Base-by-base conservation (phyloP, 2,113 vertebrate species). In the Stictonetta naevosa region DNA sequence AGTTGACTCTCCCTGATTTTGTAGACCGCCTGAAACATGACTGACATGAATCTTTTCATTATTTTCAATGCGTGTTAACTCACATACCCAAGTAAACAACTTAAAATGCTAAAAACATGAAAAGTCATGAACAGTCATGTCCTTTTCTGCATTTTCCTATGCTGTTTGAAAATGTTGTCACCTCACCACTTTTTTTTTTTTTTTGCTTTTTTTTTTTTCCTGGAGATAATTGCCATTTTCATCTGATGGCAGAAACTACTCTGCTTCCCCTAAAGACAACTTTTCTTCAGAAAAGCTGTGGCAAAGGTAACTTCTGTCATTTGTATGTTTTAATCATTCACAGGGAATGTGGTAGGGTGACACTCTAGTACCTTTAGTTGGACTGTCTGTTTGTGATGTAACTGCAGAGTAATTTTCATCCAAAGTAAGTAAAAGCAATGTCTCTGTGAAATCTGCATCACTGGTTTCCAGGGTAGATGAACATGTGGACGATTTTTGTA, bases 231-330 rank as follows among this genome's bases (percentile, higher is more conserved):
- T 74, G 33, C 13, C 3, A 15, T 69, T 88, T 88, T 69, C 36
- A 10, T 63, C 31, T 81, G n/a, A 71, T 2, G 74, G 46, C 60
- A 91, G 68, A n/a, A 81, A 40, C n/a, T 31, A 71, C 21, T 33
- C 56, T 31, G 34, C 11, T 78, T 95, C 55, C n/a, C 28, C 14
- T 36, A 71, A 76, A 86, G 6, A 31, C 4, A 15, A 50, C 21
- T 95, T 94, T 69, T 91, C 21, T 16, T 25, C 60, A 75, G 53
- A 85, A 91, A 82, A 91, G 40, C 46, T 55, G 18, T 46, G 56
- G 40, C 56, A 74, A 86, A 91, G n/a, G 36, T 89, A 50, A 50
- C 36, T 78, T 74, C 21, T 34, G n/a, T 31, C 31, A 55, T 19
- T n/a, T 10, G 10, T 36, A 16, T 53, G 11, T 52, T 86, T 76